phyloP scores from a whole-genome alignment of 64 coral and sea anemone genomes.

The Acropora tenuis region DNA sequence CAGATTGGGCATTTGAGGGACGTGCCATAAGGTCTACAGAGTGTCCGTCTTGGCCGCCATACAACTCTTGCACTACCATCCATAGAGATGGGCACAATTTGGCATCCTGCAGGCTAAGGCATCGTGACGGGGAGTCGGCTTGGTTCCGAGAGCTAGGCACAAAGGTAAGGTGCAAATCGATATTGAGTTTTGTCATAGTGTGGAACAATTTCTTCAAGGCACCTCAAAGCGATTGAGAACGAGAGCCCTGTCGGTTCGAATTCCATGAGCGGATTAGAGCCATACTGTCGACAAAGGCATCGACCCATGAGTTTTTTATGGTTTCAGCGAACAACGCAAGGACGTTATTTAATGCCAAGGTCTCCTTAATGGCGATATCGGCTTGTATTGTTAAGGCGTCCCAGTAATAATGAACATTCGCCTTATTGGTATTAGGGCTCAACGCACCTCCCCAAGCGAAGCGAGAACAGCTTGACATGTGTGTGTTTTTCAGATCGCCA shows the following conservation, averaged over 20 bases:
- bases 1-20: neutral
- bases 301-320: neutral
- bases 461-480: too few species aligned
- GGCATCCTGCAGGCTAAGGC: neutral
- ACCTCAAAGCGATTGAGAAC: neutral
- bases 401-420: too few species aligned
- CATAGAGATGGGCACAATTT: neutral
- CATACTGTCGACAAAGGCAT: neutral
- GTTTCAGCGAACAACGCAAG: too few species aligned
- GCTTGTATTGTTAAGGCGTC: too few species aligned
- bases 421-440: too few species aligned
- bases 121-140: neutral
- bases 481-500: too few species aligned
- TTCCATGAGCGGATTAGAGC: neutral
- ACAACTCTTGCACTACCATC: neutral
- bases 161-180: neutral
- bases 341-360: too few species aligned
- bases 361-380: too few species aligned
- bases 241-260: neutral
- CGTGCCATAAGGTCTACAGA: constrained; percentile 28
- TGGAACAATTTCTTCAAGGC: neutral
- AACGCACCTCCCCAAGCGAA: too few species aligned
- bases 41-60: neutral
- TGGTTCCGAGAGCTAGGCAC: neutral
- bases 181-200: neutral